A percentile compares a stretch with the other conserved stretches of the same genome.
These are phyloP conservation scores for Eciton burchellii DNA, from an alignment of 1,140 invertebrate species.

Conservation along the genomic window DNA sequence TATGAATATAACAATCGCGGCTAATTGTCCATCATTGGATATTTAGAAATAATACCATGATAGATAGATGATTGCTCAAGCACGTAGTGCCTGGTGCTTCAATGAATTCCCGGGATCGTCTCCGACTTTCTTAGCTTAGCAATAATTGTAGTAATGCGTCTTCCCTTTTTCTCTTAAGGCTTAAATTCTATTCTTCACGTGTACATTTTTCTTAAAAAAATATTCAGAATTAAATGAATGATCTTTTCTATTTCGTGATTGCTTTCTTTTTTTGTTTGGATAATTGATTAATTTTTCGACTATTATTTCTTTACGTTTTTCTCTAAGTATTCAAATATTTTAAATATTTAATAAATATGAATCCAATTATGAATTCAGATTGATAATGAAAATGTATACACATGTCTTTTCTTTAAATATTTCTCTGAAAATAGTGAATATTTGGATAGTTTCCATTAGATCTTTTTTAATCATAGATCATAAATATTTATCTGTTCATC, in stretches of 20 bases:
- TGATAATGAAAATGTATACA: neutral
- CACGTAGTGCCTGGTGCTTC: slow-evolving; percentile 23
- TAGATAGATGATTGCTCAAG: slow-evolving; percentile 50
- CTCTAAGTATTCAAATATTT: no score
- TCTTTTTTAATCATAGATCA: slow-evolving; percentile 43
- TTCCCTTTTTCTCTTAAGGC: neutral
- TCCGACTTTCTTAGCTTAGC: slow-evolving; percentile 8
- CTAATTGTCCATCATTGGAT: neutral
- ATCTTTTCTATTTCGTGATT: neutral
- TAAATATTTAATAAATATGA: slow-evolving; percentile 6
- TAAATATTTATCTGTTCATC: slow-evolving; percentile 24
- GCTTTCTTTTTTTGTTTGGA: neutral
- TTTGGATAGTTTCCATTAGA: neutral
- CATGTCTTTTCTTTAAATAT: slow-evolving; percentile 1
- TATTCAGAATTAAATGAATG: neutral
- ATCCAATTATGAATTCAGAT: slow-evolving; percentile 3
- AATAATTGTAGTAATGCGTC: slow-evolving; percentile 4
- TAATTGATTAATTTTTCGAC: slow-evolving; percentile 1
- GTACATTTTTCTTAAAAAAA: neutral
- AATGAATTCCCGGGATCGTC: slow-evolving; percentile 12
- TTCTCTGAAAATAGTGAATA: neutral
- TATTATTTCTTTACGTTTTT: no score
- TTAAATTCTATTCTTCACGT: slow-evolving; percentile 19
- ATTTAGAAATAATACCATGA: slow-evolving; percentile 6
- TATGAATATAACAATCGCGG: slow-evolving; percentile 1